Evolutionary conservation across 1,140 invertebrate genomes (phyloP).

Genomic region (Cryptotermes secundus): DNA sequence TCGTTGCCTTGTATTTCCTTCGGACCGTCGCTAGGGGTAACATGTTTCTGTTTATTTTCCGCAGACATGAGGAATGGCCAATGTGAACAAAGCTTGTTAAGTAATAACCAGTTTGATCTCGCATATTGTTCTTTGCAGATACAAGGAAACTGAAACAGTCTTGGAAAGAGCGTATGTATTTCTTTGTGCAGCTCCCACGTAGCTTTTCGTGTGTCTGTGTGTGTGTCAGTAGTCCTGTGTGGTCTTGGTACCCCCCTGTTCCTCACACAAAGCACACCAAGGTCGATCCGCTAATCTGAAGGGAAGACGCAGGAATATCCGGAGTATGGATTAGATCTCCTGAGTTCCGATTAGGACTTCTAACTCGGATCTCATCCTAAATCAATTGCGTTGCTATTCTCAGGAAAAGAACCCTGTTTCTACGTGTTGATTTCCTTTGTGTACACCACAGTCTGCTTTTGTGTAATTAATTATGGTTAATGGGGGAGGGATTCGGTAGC

Average conservation of each 20-base stretch:
- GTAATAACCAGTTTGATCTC: neutral
- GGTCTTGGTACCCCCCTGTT: neutral
- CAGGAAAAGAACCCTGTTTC: too few species aligned
- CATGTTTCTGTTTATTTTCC: neutral
- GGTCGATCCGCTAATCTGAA: neutral
- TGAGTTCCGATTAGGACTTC: too few species aligned
- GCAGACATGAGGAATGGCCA: neutral
- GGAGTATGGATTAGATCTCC: neutral
- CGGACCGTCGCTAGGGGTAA: too few species aligned
- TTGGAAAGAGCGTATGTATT: slow-evolving; percentile 85
- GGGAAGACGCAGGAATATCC: neutral
- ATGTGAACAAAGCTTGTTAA: neutral
- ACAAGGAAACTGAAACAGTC: slow-evolving; percentile 82
- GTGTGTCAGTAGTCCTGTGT: neutral
- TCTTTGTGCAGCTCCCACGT: slow-evolving; percentile 37
- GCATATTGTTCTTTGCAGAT: slow-evolving; percentile 69
- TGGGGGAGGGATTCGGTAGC: too few species aligned
- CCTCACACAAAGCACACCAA: neutral
- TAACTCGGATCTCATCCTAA: too few species aligned
- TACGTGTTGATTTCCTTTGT: too few species aligned
- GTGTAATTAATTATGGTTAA: too few species aligned
- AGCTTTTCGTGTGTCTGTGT: neutral
- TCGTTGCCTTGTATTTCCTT: too few species aligned
- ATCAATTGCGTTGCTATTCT: too few species aligned
- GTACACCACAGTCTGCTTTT: too few species aligned